Percentiles rank a stretch among this genome's conserved stretches.
Conservation (phyloP, 2,113 vertebrate species). For the Chloropsis cyanopogon region DNA sequence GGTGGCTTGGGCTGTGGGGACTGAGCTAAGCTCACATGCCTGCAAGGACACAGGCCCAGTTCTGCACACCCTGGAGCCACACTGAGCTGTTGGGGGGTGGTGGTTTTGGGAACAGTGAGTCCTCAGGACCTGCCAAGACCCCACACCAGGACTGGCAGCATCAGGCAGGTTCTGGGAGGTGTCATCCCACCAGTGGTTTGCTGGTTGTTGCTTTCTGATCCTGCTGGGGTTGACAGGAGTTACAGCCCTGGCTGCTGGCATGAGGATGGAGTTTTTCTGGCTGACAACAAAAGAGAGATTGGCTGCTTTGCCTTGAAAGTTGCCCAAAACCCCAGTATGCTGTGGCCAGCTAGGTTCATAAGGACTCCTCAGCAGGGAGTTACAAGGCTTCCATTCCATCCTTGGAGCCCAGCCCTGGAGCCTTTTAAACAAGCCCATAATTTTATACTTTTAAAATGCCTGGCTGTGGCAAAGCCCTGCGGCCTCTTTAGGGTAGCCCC, state of each 20-base stretch:
- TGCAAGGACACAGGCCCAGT: background rate
- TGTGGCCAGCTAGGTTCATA: background rate
- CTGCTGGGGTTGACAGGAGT: background rate
- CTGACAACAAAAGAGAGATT: background rate
- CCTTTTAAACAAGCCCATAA: background rate
- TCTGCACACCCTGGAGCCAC: background rate
- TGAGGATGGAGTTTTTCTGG: background rate
- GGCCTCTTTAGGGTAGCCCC: background rate
- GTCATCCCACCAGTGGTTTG: background rate
- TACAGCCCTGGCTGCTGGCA: background rate
- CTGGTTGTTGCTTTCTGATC: background rate
- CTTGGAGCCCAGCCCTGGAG: background rate
- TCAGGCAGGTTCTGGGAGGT: background rate
- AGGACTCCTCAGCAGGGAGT: background rate
- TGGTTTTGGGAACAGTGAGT: background rate
- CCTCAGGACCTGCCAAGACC: background rate
- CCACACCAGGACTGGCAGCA: background rate
- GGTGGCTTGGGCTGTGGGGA: background rate
- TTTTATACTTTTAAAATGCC: background rate
- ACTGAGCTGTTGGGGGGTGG: rapidly evolving
- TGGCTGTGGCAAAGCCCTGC: background rate
- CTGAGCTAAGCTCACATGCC: background rate
- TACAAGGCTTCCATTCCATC: background rate
- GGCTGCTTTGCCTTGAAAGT: background rate
- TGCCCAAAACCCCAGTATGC: background rate